Percentiles rank a stretch among this genome's conserved stretches.
These are phyloP conservation scores for Gortyna flavago DNA, from an alignment of 2,888 invertebrate genomes.

Conservation along the genomic window DNA sequence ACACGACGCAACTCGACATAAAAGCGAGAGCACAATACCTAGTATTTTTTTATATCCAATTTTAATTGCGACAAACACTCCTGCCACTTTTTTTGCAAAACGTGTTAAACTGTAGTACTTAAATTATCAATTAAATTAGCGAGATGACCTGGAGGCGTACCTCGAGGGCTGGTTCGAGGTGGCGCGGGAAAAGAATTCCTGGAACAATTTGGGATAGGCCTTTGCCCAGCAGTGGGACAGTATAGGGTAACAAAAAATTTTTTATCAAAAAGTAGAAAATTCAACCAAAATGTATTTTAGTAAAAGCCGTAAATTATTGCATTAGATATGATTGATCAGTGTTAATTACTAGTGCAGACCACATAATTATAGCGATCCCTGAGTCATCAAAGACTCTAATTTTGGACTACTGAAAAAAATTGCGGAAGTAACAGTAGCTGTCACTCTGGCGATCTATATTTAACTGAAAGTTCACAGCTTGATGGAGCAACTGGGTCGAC, in stretches of 20 bases:
- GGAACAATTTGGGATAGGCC: no score
- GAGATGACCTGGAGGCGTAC: no score
- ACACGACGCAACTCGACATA: conserved; percentile 69
- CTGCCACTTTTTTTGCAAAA: conserved; percentile 33
- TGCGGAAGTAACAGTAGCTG: conserved; percentile 68
- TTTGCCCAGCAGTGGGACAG: no score
- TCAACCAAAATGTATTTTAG: background rate
- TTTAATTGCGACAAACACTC: conserved; percentile 69
- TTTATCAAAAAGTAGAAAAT: background rate
- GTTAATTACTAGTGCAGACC: conserved; percentile 19
- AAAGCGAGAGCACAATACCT: conserved; percentile 68
- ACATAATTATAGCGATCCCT: conserved; percentile 18
- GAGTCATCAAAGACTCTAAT: conserved; percentile 47
- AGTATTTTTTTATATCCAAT: conserved; percentile 74
- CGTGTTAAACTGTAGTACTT: conserved; percentile 2
- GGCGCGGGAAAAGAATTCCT: no score
- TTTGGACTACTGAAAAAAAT: conserved; percentile 55
- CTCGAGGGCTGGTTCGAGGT: no score
- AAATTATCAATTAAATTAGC: no score
- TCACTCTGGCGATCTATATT: conserved; percentile 75
- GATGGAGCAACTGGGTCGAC: conserved; percentile 72
- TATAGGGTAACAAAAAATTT: no score
- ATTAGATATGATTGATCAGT: conserved; percentile 1
- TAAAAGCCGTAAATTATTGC: background rate
- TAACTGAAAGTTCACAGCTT: conserved; percentile 74